Percentiles rank a stretch among this genome's conserved stretches.
Conservation (phyloP, 2,113 vertebrate species). For the Synchiropus splendidus region DNA sequence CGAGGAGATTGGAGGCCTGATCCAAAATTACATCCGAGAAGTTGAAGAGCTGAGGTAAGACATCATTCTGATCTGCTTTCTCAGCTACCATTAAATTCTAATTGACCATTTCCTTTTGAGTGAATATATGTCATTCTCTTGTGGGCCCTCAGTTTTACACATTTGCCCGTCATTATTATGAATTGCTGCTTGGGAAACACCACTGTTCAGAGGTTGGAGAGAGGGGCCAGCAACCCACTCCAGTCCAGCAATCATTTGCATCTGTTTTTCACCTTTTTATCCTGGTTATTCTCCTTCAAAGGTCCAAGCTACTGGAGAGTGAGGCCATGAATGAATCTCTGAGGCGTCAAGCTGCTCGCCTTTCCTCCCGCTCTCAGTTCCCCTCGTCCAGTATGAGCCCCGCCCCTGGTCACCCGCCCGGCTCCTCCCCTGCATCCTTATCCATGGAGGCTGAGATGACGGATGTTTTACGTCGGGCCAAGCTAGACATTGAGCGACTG, state of each 20-base stretch:
- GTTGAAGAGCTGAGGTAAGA: conserved; percentile 87
- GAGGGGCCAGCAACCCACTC: no score
- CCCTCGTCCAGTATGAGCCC: conserved; percentile 41
- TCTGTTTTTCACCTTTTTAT: neutral
- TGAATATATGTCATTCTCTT: no score
- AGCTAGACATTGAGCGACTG: conserved; percentile 85
- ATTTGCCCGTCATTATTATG: no score
- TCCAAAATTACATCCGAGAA: conserved; percentile 95
- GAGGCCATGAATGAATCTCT: conserved; percentile 94
- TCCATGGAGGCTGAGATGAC: conserved; percentile 80
- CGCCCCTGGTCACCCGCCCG: conserved; percentile 43
- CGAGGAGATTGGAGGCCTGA: conserved; percentile 82
- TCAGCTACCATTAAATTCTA: no score
- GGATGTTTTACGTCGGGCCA: conserved; percentile 81
- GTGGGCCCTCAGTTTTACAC: no score
- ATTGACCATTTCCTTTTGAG: no score
- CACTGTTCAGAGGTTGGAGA: no score
- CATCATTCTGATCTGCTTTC: neutral
- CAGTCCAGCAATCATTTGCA: no score
- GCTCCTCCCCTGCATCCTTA: conserved; percentile 60
- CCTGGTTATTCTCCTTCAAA: neutral
- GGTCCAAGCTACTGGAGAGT: conserved; percentile 89
- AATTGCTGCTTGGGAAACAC: no score
- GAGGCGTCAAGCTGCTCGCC: conserved; percentile 74
- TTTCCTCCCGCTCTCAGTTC: conserved; percentile 66